Base-by-base conservation (phyloP, 2,113 vertebrate species). In the Pipra filicauda region DNA sequence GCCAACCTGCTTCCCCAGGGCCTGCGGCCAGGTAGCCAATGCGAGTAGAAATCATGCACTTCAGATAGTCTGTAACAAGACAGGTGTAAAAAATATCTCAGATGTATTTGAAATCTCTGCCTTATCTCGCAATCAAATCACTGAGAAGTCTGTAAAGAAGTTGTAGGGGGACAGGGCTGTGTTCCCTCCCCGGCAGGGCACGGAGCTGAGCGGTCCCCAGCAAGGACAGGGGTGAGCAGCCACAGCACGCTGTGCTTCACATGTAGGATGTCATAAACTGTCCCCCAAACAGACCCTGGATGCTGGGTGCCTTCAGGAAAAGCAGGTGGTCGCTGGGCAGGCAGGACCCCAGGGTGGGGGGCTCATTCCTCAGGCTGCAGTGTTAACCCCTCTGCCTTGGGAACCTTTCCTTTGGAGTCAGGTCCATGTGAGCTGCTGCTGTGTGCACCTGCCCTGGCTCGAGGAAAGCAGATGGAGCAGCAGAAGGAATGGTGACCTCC, bases 31-130 rank as follows among this genome's bases (percentile, higher is more conserved):
- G 75, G 77, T 11, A 69, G 55, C 83, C 91, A 9, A 67, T 69
- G 76, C 16, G 84, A 70, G 89, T 54, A 91, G 95, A 94, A 89
- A 72, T 93, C 97, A 97, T 97, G 98, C 97, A 96, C 91, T 66
- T 95, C 54, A 23, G 84, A 41, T 75, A 77, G 64, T 95, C 95
- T 73, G 54, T 90, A 57, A 96, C 89, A 85, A 94, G 94, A 96
- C 51, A 35, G 80, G 85, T 89, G 88, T 91, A 85, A 85, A 96
- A 93, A 93, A 94, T 43, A 73, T 30, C 89, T 80, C 11, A 14
- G 91, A 91, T 74, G 82, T 90, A 57, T 89, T 88, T 65, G 96
- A 97, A 87, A 96, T 62, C 64, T 82, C 86, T 89, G 91, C 91
- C 87, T 94, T 28, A 9, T 79, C 88, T 88, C 61, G 85, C 87